Conservation (phyloP, 1,140 invertebrate genomes). For the Orchestia grillus region DNA sequence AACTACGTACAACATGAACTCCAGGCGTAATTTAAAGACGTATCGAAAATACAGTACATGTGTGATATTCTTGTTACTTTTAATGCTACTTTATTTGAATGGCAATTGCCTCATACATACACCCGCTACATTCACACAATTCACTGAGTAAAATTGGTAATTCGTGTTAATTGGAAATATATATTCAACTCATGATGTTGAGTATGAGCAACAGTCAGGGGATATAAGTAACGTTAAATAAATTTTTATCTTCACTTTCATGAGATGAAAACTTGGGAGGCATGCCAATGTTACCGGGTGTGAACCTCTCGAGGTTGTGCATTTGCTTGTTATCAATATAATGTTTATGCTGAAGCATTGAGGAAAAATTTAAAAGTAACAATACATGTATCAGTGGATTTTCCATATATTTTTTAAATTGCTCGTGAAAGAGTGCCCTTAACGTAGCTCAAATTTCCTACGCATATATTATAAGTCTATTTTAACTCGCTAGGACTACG, state of each 20-base stretch:
- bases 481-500: too few species aligned
- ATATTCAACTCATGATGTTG: not conserved
- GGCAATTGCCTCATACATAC: not conserved
- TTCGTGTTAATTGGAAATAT: not conserved
- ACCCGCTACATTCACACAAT: not conserved
- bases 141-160: not conserved
- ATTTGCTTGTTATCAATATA: not conserved
- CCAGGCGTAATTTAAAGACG: not conserved
- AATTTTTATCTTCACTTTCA: not conserved
- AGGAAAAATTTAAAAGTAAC: not conserved
- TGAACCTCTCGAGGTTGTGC: not conserved
- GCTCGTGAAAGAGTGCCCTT: too few species aligned
- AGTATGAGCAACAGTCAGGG: not conserved
- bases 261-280: not conserved
- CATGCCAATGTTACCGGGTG: not conserved
- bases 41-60: not conserved
- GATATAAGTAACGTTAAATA: not conserved
- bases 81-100: not conserved
- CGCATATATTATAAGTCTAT: too few species aligned
- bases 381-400: too few species aligned
- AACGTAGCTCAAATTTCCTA: too few species aligned
- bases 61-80: not conserved
- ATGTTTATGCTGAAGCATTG: not conserved
- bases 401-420: too few species aligned
- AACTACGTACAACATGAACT: not conserved